Percentiles rank a stretch among this genome's conserved stretches.
phyloP scores from a whole-genome alignment of 2,888 invertebrate genomes.

The Temnothorax unifasciatus region DNA sequence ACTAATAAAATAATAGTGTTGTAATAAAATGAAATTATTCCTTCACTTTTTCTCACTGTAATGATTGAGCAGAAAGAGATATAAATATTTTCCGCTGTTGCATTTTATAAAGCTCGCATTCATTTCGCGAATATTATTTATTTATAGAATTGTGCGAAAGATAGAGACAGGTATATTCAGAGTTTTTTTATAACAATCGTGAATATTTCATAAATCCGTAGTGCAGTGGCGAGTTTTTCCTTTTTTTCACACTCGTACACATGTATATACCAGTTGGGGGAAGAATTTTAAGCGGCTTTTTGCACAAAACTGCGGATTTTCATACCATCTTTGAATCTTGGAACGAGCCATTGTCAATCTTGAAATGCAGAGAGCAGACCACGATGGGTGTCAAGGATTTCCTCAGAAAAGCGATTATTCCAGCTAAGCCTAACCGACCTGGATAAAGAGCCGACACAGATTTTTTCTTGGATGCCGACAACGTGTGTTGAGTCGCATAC shows the following conservation, averaged over 20 bases:
- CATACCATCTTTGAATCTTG: not conserved
- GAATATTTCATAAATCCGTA: conserved; percentile 73
- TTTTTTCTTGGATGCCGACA: not conserved
- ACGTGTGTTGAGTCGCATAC: conserved; percentile 1
- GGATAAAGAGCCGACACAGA: conserved; percentile 29
- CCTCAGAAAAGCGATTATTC: conserved; percentile 44
- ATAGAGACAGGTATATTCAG: conserved; percentile 20
- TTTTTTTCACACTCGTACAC: conserved; percentile 22
- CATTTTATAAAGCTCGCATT: conserved; percentile 62
- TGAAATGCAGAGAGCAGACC: not conserved
- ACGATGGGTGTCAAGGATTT: conserved; percentile 47
- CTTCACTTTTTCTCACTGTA: not conserved
- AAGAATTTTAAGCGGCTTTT: conserved; percentile 49
- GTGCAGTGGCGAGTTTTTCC: conserved; percentile 53
- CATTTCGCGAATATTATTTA: conserved; percentile 72
- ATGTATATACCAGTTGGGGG: not conserved
- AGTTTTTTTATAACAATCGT: conserved; percentile 50
- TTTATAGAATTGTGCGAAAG: conserved; percentile 70
- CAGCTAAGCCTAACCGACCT: conserved; percentile 35
- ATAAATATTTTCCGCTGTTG: conserved; percentile 33
- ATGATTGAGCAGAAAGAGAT: not conserved
- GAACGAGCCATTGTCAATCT: conserved; percentile 30
- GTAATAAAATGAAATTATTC: conserved; percentile 30
- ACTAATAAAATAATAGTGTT: conserved; percentile 27
- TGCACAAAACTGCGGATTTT: conserved; percentile 43